Conservation (phyloP, 2,888 invertebrate species). For the Pseudeuparius sepicola region DNA sequence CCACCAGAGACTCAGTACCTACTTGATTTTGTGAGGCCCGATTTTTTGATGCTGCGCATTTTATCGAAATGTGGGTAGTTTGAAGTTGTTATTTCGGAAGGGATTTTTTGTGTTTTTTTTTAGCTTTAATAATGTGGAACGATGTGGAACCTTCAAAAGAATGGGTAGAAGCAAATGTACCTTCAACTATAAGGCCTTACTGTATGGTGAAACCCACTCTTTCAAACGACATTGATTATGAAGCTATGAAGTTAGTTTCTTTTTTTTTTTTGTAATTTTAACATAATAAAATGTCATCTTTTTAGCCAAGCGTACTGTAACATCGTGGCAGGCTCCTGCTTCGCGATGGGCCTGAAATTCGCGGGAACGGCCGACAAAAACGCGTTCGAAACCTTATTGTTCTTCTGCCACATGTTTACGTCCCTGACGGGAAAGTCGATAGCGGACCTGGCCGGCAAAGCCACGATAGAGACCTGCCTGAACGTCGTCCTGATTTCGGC, state of each 20-base stretch:
- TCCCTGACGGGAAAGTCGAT: conserved; percentile 58
- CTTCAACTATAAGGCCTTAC: conserved; percentile 62
- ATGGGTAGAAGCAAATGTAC: conserved; percentile 80
- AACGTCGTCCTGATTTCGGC: conserved; percentile 73
- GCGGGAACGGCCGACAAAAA: conserved; percentile 82
- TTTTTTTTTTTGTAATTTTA: conserved; percentile 7
- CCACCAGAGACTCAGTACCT: conserved; percentile 85
- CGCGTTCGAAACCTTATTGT: conserved; percentile 69
- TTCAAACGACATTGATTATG: conserved; percentile 66
- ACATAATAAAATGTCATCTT: conserved; percentile 14
- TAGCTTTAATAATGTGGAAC: conserved; percentile 80
- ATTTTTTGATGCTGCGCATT: conserved; percentile 74
- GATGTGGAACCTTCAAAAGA: conserved; percentile 67
- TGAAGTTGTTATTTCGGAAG: too few relatives aligned
- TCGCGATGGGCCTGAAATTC: conserved; percentile 86
- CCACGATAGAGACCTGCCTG: conserved; percentile 81
- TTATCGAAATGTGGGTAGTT: conserved; percentile 55
- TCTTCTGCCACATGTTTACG: conserved; percentile 61
- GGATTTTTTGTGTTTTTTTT: conserved; percentile 18
- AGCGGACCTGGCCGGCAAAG: conserved; percentile 81
- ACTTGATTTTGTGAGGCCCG: conserved; percentile 84
- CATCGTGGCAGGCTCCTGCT: conserved; percentile 88
- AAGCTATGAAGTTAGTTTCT: conserved; percentile 75
- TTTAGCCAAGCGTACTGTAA: conserved; percentile 92
- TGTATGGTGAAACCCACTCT: conserved; percentile 66